Base-by-base conservation (phyloP, 1,140 invertebrate genomes). In the Phenacoccus solenopsis region DNA sequence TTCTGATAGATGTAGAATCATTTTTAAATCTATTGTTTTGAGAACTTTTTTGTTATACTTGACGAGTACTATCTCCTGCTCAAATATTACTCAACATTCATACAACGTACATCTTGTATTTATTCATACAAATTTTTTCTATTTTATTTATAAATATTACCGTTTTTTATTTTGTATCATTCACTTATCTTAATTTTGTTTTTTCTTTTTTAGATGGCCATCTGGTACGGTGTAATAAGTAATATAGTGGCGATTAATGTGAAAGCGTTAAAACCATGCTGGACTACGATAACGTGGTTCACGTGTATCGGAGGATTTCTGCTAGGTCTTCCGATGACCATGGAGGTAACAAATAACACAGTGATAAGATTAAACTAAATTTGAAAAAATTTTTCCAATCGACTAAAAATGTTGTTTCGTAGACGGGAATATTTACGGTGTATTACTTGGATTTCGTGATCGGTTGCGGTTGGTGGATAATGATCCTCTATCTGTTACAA, bases 311-410 rank as follows among this genome's bases (percentile, higher is more conserved):
- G 89, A 69, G 92, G 88, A 9, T 88, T 94, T 71, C 82, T 91
- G 16, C 78, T 95, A n/a, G 91, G 93, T 21, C 82, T 97, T 73
- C 87, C 91, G 24, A 86, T 97, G 79, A 88, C 90, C 67, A 94
- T 92, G 20, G 91, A 95, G 82, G 91, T 93, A 81, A 82, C 81
- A n/a, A n/a, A n/a, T n/a, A n/a, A n/a, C n/a, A n/a, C n/a, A n/a
- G n/a, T n/a, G n/a, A n/a, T n/a, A n/a, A n/a, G n/a, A n/a, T n/a
- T n/a, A n/a, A n/a, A n/a, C n/a, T n/a, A n/a, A n/a, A n/a, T n/a
- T n/a, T n/a, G n/a, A n/a, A n/a, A n/a, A n/a, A n/a, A n/a, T n/a
- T n/a, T n/a, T n/a, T n/a, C n/a, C n/a, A n/a, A n/a, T n/a, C n/a
- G n/a, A n/a, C n/a, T n/a, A n/a, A n/a, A n/a, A n/a, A n/a, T 38